Evolutionary conservation across 2,888 invertebrate genomes (phyloP).

Genomic region (Thymelicus sylvestris): DNA sequence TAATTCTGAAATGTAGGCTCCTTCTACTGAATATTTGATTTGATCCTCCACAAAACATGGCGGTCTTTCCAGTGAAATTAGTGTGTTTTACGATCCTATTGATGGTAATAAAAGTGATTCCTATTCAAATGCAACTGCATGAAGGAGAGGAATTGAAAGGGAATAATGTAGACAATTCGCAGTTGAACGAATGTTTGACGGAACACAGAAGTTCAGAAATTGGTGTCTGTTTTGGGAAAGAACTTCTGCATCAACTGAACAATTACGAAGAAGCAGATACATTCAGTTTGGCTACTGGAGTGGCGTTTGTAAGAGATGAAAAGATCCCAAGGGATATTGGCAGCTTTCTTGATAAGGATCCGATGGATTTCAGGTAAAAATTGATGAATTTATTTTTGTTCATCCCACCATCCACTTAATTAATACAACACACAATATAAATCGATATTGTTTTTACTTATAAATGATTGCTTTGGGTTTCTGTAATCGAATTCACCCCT

Average conservation of each 20-base stretch:
- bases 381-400: conserved; percentile 14
- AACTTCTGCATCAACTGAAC: conserved; percentile 87
- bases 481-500: too few species aligned
- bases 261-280: conserved; percentile 87
- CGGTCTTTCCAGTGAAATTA: conserved; percentile 12
- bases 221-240: conserved; percentile 88
- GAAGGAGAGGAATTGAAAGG: conserved; percentile 70
- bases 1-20: conserved; percentile 39
- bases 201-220: conserved; percentile 72
- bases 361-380: conserved; percentile 88
- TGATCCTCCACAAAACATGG: conserved; percentile 9
- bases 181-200: conserved; percentile 73
- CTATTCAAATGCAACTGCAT: conserved; percentile 67
- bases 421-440: too few species aligned
- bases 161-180: conserved; percentile 63
- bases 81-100: conserved; percentile 43
- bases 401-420: too few species aligned
- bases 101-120: conserved; percentile 60
- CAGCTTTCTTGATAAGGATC: conserved; percentile 89
- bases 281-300: conserved; percentile 87
- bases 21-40: not conserved
- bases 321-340: conserved; percentile 87
- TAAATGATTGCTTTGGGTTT: too few species aligned
- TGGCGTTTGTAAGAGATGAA: conserved; percentile 87
- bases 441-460: too few species aligned